Conservation (phyloP, 2,797 vertebrate genomes). For the Furcifer pardalis region DNA sequence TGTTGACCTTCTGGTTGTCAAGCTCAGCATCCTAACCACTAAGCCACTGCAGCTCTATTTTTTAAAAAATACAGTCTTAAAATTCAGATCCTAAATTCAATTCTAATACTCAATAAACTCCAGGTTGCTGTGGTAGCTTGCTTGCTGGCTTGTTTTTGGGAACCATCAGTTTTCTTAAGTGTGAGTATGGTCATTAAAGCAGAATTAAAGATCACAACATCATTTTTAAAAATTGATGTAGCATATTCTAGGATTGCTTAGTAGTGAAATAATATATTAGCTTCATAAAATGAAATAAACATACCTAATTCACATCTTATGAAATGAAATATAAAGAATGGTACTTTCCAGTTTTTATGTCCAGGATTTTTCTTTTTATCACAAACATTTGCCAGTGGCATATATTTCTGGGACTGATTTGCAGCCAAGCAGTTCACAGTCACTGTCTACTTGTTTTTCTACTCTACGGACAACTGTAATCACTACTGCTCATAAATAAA, state of each 20-base stretch:
- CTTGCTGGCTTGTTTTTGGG: neutral
- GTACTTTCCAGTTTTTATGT: neutral
- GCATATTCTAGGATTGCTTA: neutral
- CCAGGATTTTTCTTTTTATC: neutral
- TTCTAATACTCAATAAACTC: neutral
- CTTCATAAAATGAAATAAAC: conserved; percentile 9
- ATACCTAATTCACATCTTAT: neutral
- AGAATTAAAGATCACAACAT: neutral
- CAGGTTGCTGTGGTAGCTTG: neutral
- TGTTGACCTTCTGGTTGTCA: no score
- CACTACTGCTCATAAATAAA: neutral
- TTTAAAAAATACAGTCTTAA: neutral
- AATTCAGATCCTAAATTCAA: neutral
- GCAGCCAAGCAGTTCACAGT: neutral
- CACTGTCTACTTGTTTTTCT: neutral
- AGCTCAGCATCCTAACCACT: no score
- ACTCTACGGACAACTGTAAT: conserved; percentile 3
- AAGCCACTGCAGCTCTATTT: neutral
- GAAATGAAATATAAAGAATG: conserved; percentile 11
- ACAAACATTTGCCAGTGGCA: conserved; percentile 16
- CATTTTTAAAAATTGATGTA: neutral
- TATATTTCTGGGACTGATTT: neutral
- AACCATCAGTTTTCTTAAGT: neutral
- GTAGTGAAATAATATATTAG: neutral
- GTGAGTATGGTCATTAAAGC: neutral